These are phyloP conservation scores for Clivina fossor DNA, from an alignment of 2,888 invertebrate species.

Conservation along the genomic window DNA sequence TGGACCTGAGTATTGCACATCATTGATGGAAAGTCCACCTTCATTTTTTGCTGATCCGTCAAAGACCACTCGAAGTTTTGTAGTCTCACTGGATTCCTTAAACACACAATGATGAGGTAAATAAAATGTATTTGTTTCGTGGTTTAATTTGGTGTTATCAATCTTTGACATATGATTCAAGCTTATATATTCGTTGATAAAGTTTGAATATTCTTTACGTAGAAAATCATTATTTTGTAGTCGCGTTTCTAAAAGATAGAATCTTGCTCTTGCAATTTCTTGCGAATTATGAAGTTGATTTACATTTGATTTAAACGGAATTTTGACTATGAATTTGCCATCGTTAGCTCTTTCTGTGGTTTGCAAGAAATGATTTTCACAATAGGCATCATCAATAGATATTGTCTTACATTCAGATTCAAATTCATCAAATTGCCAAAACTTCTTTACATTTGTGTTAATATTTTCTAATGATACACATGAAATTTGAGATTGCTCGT, in stretches of 20 bases:
- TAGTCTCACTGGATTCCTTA: constrained; percentile 39
- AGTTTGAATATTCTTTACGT: constrained; percentile 19
- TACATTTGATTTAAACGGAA: constrained; percentile 5
- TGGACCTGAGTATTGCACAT: constrained; percentile 37
- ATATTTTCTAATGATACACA: too few relatives aligned
- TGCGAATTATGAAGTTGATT: constrained; percentile 29
- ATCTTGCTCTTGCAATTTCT: constrained; percentile 21
- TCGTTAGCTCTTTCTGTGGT: too few relatives aligned
- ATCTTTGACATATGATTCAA: constrained; percentile 10
- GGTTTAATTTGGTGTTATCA: too few relatives aligned
- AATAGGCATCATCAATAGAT: too few relatives aligned
- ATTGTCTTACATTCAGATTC: too few relatives aligned
- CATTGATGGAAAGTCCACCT: constrained; percentile 38
- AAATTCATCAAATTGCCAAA: constrained; percentile 21
- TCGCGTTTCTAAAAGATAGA: constrained; percentile 27
- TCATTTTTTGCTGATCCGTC: constrained; percentile 36
- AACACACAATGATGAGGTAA: constrained; percentile 43
- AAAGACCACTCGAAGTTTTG: constrained; percentile 42
- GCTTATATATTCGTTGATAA: constrained; percentile 31
- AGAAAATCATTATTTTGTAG: constrained; percentile 7
- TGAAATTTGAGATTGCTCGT: not conserved
- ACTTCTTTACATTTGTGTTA: constrained; percentile 16
- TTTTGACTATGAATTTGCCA: constrained; percentile 7
- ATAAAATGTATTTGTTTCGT: constrained; percentile 25
- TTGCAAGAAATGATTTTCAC: too few relatives aligned